Conservation (phyloP, 2,797 vertebrate genomes). For the Orestias chungarensis region DNA sequence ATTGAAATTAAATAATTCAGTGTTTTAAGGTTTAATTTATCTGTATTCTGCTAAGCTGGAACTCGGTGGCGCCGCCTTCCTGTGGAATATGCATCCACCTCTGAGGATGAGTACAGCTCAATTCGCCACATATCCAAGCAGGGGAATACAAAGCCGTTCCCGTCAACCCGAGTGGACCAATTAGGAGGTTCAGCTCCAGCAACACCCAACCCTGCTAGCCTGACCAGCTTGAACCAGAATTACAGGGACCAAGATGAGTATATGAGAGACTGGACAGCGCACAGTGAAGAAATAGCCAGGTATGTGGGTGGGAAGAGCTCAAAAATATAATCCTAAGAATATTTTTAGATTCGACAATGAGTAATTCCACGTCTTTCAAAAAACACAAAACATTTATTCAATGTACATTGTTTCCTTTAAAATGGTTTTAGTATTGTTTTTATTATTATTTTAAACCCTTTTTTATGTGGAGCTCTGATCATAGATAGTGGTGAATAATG, state of each 20-base stretch:
- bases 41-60: constrained; percentile 75
- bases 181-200: constrained; percentile 85
- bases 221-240: constrained; percentile 82
- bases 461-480: background rate
- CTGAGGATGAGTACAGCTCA: constrained; percentile 97
- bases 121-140: constrained; percentile 93
- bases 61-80: constrained; percentile 93
- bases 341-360: constrained; percentile 11
- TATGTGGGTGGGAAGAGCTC: constrained; percentile 46
- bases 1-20: background rate
- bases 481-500: background rate
- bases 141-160: constrained; percentile 81
- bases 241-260: constrained; percentile 95
- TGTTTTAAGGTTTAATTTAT: background rate
- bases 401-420: too few relatives aligned
- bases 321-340: background rate
- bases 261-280: constrained; percentile 95
- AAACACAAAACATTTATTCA: too few relatives aligned
- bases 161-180: constrained; percentile 82
- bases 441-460: background rate
- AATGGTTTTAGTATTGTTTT: too few relatives aligned
- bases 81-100: constrained; percentile 96
- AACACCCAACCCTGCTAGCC: constrained; percentile 75
- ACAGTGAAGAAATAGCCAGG: constrained; percentile 98
- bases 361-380: constrained; percentile 4